Conservation (phyloP, 2,113 vertebrate genomes). For the Natator depressus region DNA sequence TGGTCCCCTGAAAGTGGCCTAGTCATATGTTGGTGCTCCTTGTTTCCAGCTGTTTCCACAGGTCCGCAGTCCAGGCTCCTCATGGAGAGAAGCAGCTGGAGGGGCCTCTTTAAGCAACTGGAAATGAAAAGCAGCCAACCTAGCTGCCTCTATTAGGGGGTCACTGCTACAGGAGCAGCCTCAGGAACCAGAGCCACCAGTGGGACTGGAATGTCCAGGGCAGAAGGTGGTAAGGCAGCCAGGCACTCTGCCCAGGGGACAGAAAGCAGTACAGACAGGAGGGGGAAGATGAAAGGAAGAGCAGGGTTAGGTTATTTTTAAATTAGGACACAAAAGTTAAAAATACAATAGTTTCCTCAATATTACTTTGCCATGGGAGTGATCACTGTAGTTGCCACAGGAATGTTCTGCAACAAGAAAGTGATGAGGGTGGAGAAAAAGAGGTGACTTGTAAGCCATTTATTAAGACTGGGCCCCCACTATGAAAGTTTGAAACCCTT, state of each 20-base stretch:
- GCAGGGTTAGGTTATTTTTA: not conserved
- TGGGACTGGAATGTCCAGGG: not conserved
- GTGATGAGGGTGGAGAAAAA: not conserved
- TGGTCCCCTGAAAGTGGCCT: not conserved
- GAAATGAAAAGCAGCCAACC: not conserved
- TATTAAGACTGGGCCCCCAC: not conserved
- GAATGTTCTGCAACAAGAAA: not conserved
- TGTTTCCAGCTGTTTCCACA: not conserved
- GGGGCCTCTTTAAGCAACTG: not conserved
- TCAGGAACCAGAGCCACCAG: not conserved
- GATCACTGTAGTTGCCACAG: not conserved
- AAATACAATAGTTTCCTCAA: slow-evolving; percentile 9
- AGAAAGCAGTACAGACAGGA: slow-evolving; percentile 24
- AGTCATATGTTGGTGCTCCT: not conserved
- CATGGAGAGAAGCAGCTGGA: not conserved
- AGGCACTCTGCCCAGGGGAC: not conserved
- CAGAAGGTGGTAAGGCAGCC: not conserved
- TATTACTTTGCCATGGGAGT: not conserved
- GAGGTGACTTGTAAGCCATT: not conserved
- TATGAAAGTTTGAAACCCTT: not conserved
- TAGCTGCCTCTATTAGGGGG: not conserved
- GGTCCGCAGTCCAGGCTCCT: not conserved
- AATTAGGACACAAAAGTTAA: not conserved
- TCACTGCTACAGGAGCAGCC: not conserved
- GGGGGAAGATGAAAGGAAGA: not conserved